A percentile compares a stretch with the other conserved stretches of the same genome.
These are phyloP conservation scores for Furcifer pardalis DNA, from an alignment of 2,797 vertebrate genomes.

Conservation along the genomic window DNA sequence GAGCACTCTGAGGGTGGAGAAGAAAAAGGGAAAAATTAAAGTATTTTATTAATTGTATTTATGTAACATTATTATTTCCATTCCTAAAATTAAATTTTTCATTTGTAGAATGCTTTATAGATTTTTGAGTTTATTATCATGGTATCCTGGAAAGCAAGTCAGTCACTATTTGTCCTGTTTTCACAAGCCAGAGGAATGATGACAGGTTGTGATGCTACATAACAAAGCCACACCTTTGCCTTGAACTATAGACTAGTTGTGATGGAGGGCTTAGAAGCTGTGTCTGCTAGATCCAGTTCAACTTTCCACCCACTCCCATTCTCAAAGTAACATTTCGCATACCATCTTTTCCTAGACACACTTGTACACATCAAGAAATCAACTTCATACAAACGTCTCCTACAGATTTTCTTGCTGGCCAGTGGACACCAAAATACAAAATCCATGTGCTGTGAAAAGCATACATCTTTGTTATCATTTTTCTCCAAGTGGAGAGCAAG, in stretches of 20 bases:
- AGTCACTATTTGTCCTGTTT: background rate
- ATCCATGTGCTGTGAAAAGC: background rate
- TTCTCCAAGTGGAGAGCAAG: background rate
- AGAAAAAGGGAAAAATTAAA: constrained; percentile 28
- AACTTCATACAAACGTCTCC: background rate
- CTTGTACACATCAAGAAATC: background rate
- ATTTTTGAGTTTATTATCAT: background rate
- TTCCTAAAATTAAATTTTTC: background rate
- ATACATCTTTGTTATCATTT: background rate
- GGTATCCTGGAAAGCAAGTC: background rate
- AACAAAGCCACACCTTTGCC: background rate
- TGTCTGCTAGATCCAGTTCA: background rate
- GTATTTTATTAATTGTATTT: background rate
- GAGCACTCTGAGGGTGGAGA: constrained; percentile 78
- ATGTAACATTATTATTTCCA: background rate
- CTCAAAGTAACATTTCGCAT: background rate
- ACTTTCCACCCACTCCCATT: background rate
- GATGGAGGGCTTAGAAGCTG: background rate
- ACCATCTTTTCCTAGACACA: background rate
- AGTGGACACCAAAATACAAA: background rate
- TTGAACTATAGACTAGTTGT: background rate
- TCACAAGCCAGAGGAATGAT: background rate
- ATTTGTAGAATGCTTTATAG: background rate
- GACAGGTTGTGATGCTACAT: too few relatives aligned
- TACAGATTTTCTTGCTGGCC: background rate